A percentile compares a stretch with the other conserved stretches of the same genome.
Evolutionary conservation across 2,888 invertebrate species (phyloP).

Genomic region (Antheraea yamamai): DNA sequence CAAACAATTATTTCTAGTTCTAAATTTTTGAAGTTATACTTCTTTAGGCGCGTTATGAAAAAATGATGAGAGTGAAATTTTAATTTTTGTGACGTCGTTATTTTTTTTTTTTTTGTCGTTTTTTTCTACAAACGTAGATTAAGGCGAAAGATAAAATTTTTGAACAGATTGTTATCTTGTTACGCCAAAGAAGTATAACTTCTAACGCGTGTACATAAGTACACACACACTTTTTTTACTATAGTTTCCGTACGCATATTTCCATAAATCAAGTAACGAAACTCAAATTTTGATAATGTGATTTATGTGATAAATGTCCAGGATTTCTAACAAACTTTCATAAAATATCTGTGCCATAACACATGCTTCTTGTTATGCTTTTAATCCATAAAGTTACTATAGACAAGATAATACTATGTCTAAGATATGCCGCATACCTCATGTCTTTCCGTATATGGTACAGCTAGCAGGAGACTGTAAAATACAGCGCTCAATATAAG

Average conservation of each 20-base stretch:
- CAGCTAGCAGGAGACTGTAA: constrained; percentile 85
- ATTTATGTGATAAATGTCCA: background rate
- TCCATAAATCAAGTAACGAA: background rate
- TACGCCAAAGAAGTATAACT: too few relatives aligned
- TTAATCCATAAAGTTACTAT: background rate
- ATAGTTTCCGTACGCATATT: background rate
- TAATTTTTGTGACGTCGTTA: too few relatives aligned
- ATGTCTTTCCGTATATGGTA: constrained; percentile 85
- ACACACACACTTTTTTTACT: too few relatives aligned
- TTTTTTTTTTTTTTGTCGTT: too few relatives aligned
- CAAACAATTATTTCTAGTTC: too few relatives aligned
- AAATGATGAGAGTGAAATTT: too few relatives aligned
- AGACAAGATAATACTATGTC: background rate
- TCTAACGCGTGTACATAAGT: too few relatives aligned
- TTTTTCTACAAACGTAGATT: too few relatives aligned
- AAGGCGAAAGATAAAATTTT: too few relatives aligned
- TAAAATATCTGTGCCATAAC: background rate
- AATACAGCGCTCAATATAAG: constrained; percentile 86
- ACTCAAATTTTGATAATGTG: background rate
- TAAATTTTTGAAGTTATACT: too few relatives aligned
- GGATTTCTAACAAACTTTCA: background rate
- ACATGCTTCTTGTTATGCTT: background rate
- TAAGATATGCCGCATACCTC: constrained; percentile 58
- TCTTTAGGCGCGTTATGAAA: too few relatives aligned
- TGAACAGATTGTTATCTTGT: too few relatives aligned